Evolutionary conservation across 2,888 invertebrate species (phyloP), one percentile per base, ranked within the genome.

Genomic region (Zonitis immaculata): DNA sequence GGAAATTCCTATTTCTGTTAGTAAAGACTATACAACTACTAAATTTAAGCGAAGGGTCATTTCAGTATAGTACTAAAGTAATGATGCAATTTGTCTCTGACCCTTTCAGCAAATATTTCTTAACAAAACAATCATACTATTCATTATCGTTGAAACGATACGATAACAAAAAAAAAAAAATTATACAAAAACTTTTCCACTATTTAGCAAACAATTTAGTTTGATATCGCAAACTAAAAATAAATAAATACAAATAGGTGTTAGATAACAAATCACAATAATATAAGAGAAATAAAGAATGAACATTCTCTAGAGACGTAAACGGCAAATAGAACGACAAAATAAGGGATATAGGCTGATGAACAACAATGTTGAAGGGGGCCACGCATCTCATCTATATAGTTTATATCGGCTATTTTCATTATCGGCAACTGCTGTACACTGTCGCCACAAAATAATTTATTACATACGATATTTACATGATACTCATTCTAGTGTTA

Each of bases 371-470:
- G 32, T 32, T 32, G 14, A 32, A 16, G 18, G 18, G 16, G 35
- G 4, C 35, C 16, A n/a, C n/a, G n/a, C 35, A 35, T 16, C 18
- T 35, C 16, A 35, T 16, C 16, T 35, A 35, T 35, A 35, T 18
- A 16, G 35, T 16, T 16, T 35, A 35, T 35, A 35, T 18, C 35
- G 35, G 35, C 35, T 61, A 68, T 67, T 68, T 66, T 68, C 67
- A 70, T 68, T 68, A 68, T 68, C 63, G 64, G 62, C 61, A 66
- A 68, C 66, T 65, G 68, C 66, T 66, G 66, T 66, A 59, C 62
- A 62, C 64, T 68, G 68, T 67, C 70, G 60, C 63, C 60, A 57
- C 59, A 57, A 63, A 59, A 61, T 66, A 65, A 67, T 66, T 63
- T 67, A 68, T 63, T 53, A 62, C 54, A 43, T 47, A 54, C 53